A percentile compares a stretch with the other conserved stretches of the same genome.
These are phyloP conservation scores for Actinemys pallida DNA, from an alignment of 2,113 vertebrate genomes.

Conservation along the genomic window DNA sequence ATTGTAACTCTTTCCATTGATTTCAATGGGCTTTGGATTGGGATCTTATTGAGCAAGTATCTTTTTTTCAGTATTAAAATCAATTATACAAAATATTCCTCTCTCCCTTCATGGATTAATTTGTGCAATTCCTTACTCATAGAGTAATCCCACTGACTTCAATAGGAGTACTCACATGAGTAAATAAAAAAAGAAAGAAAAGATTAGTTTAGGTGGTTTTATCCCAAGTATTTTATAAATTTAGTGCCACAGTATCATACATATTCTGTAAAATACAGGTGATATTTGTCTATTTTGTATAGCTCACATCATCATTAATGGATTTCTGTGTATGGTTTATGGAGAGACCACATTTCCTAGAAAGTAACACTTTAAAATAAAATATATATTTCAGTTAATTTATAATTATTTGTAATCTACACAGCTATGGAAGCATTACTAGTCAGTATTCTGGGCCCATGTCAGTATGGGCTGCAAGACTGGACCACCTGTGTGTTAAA, in stretches of 20 bases:
- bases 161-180: not conserved
- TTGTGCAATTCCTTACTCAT: not conserved
- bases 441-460: not conserved
- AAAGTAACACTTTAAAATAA: not conserved
- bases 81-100: not conserved
- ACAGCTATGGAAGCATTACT: not conserved
- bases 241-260: not conserved
- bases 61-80: not conserved
- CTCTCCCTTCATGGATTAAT: not conserved
- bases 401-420: not conserved
- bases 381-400: not conserved
- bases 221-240: not conserved
- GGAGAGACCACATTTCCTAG: not conserved
- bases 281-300: not conserved
- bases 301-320: not conserved
- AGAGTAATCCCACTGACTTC: not conserved
- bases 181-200: not conserved
- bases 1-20: not conserved
- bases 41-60: not conserved
- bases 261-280: rapidly evolving
- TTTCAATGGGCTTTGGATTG: not conserved
- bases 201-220: not conserved
- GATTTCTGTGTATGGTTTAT: not conserved
- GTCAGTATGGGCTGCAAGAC: not conserved
- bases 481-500: rapidly evolving